Percentiles rank a stretch among this genome's conserved stretches.
Evolutionary conservation across 2,797 vertebrate genomes (phyloP).

Genomic region (Tragopan temminckii): DNA sequence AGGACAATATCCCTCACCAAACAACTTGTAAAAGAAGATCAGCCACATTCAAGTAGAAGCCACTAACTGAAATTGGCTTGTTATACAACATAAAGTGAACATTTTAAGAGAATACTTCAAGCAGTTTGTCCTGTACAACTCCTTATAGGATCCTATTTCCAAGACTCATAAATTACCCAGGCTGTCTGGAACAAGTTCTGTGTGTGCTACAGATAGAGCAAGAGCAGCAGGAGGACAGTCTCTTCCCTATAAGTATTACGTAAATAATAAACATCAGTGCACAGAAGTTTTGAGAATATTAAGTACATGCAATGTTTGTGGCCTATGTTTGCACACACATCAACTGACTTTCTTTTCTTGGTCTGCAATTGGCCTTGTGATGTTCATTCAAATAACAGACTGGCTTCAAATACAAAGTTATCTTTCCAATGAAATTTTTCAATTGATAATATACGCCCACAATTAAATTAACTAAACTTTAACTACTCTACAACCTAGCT

Average conservation of each 20-base stretch:
- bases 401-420: conserved; percentile 6
- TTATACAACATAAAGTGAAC: background rate
- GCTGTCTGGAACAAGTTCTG: background rate
- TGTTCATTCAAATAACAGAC: conserved; percentile 2
- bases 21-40: background rate
- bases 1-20: background rate
- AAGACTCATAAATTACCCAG: background rate
- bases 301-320: background rate
- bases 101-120: background rate
- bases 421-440: background rate
- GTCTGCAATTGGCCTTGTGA: background rate
- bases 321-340: background rate
- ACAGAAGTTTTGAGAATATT: background rate
- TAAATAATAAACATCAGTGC: conserved; percentile 9
- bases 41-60: background rate
- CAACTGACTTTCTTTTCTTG: background rate
- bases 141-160: background rate
- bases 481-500: background rate
- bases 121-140: background rate
- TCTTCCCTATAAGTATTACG: background rate
- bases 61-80: background rate
- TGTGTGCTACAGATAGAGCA: background rate
- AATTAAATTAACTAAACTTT: conserved; percentile 5
- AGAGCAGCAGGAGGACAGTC: background rate
- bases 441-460: background rate